Base-by-base conservation (phyloP, 2,113 vertebrate genomes). In the Picathartes gymnocephalus region DNA sequence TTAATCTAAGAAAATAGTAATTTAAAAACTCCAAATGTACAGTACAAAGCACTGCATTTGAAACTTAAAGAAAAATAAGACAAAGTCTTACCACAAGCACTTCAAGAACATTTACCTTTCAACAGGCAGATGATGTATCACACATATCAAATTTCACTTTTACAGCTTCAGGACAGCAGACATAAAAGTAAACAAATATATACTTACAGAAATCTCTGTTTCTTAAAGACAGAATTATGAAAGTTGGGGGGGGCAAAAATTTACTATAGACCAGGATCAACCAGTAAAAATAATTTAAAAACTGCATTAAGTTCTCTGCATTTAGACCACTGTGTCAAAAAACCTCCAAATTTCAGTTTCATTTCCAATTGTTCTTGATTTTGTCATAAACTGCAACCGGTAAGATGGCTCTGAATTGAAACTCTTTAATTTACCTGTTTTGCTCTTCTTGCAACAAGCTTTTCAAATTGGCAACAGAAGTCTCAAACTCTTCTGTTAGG, bases 351-450 rank as follows among this genome's bases (percentile, higher is more conserved):
- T 57, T 80, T 88, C 71, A 61, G 11, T 37, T 70, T 39, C 5
- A 6, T 15, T 50, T 50, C 31, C 9, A 24, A 30, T 16, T 44
- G 14, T 23, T 72, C 61, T 51, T 68, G n/a, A 31, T 27, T 62
- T 39, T 88, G 42, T 60, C 53, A 40, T 13, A 48, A 45, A 66
- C 53, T 68, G 39, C 16, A 90, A 92, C 13, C 33, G 47, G 0
- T 11, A 71, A 64, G 7, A 69, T 27, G 6, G 79, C 33, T 37
- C 37, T 25, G 5, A 60, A 70, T 27, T 48, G 15, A 61, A 90
- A 74, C 12, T 83, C 30, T 23, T 86, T 17, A 35, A 73, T 80
- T 96, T 98, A 99, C 99, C 98, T 99, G 42, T 97, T 97, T 93
- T 97, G 97, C 94, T 99, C 98, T 86, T 90, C 83, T 90, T 94